Conservation (phyloP, 2,888 invertebrate species). For the Sphaerophoria rueppellii region DNA sequence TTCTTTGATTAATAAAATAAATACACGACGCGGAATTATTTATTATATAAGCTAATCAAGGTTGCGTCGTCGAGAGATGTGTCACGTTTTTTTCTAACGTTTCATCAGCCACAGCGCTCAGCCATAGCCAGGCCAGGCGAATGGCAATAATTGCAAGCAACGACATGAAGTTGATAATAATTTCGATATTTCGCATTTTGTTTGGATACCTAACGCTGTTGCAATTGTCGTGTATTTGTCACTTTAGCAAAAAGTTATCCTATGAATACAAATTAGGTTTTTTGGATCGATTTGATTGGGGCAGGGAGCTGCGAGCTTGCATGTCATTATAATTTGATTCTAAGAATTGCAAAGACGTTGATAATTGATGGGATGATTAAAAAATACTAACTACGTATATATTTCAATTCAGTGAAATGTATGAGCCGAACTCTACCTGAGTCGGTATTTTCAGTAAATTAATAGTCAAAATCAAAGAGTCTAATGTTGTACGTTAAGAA, state of each 20-base stretch:
- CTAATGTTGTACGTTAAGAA: too few relatives aligned
- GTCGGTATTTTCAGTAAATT: too few relatives aligned
- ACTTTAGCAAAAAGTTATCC: background rate
- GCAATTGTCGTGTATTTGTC: constrained; percentile 26
- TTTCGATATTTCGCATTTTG: background rate
- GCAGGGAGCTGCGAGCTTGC: too few relatives aligned
- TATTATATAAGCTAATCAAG: constrained; percentile 36
- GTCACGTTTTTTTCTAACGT: constrained; percentile 54
- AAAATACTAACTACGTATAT: too few relatives aligned
- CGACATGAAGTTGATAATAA: constrained; percentile 1
- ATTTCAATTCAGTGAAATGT: too few relatives aligned
- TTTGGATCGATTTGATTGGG: background rate
- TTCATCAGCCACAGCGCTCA: constrained; percentile 24
- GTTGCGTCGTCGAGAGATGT: constrained; percentile 46
- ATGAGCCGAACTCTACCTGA: too few relatives aligned
- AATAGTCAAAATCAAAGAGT: too few relatives aligned
- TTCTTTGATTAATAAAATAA: background rate
- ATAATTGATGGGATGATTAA: too few relatives aligned
- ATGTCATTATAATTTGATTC: background rate
- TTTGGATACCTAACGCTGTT: background rate
- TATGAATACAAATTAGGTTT: constrained; percentile 11
- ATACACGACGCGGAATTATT: background rate
- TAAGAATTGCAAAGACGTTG: background rate
- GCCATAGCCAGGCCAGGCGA: too few relatives aligned
- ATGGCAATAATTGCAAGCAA: constrained; percentile 11